Base-by-base conservation (phyloP, 2,888 invertebrate species). In the Drosophila rubida region DNA sequence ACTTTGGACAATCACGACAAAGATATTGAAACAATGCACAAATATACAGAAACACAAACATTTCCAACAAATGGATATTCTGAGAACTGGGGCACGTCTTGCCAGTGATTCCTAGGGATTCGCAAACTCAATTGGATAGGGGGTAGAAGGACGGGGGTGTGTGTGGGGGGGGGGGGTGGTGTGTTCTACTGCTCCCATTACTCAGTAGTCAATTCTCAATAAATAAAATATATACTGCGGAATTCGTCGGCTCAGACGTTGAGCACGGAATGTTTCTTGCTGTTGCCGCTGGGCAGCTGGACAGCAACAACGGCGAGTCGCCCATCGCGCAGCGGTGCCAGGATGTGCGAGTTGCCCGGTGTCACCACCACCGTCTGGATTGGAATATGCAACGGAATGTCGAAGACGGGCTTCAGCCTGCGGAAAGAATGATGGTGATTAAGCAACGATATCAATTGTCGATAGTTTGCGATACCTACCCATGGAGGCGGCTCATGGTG, bases 281-380 rank as follows among this genome's bases (percentile, higher is more conserved):
- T 82, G 76, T 81, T 84, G 16, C 77, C 78, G 32, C 78, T 72
- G 3, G 92, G 92, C 68, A 91, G 73, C 53, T 92, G 91, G 4
- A 93, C 91, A 54, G 92, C 93, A 45, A 93, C 91, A 39, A 93
- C 92, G n/a, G 92, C 92, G 42, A 93, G 82, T 44, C 92, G 92
- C 3, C 94, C 94, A 82, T 94, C 94, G 1, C 93, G 91, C 13
- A 94, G 90, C 0, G 94, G 94, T 0, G 93, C 94, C 67, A 94
- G 88, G 53, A 94, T 91, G 78, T 94, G 94, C 32, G 94, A 94
- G 75, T 93, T 93, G 37, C 93, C 93, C 13, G 92, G 91, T 13
- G 93, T 92, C 8, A 93, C 92, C 46, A 93, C 92, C 23, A 93
- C 92, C 13, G 92, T 92, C 84, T 93, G 93, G 58, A 93, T 92